phyloP scores from a whole-genome alignment of 2,888 invertebrate species.

The Lacanobia oleracea region DNA sequence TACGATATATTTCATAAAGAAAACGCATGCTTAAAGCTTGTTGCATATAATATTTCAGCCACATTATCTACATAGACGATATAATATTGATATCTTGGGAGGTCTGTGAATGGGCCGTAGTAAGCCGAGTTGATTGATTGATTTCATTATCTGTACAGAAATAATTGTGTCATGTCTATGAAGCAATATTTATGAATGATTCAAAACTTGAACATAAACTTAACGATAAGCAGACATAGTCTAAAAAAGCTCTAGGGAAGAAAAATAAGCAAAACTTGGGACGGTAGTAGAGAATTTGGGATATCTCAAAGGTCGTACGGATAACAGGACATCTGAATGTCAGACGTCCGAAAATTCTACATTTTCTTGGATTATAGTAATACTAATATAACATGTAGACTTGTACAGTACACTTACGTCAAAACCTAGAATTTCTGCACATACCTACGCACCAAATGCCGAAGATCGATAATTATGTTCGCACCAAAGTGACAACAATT shows the following conservation, averaged over 20 bases:
- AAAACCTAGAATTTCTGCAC: not conserved
- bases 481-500: slow-evolving; percentile 25
- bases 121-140: slow-evolving; percentile 29
- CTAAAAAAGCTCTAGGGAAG: slow-evolving; percentile 2
- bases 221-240: not conserved
- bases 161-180: slow-evolving; percentile 8
- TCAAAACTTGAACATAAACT: slow-evolving; percentile 1
- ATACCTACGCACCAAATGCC: not conserved
- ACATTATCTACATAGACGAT: not conserved
- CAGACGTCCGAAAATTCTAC: slow-evolving; percentile 1
- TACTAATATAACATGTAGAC: not conserved
- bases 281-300: not conserved
- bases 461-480: slow-evolving; percentile 12
- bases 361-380: not conserved
- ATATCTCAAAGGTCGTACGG: slow-evolving; percentile 12
- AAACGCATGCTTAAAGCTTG: not conserved
- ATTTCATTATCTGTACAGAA: slow-evolving; percentile 15
- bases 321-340: not conserved
- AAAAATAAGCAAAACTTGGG: not conserved
- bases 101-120: slow-evolving; percentile 30
- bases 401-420: not conserved
- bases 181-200: not conserved
- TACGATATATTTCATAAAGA: not conserved
- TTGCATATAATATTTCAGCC: not conserved
- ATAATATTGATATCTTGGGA: slow-evolving; percentile 17